Percentiles rank a stretch among this genome's conserved stretches.
These are phyloP conservation scores for Agrochola circellaris DNA, from an alignment of 2,888 invertebrate species.

Conservation along the genomic window DNA sequence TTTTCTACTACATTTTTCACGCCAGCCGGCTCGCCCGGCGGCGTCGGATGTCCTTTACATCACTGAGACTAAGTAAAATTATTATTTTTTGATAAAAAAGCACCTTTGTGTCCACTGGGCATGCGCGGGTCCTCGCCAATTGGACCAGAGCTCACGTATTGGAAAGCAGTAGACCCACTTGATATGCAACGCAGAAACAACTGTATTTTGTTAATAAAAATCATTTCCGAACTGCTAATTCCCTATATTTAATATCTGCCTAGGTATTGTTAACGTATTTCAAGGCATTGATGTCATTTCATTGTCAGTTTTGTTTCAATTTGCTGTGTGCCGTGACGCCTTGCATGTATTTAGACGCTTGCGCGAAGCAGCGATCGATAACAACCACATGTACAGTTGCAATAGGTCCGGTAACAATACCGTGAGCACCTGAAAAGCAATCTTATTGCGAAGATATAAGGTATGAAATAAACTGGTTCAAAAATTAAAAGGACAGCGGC, in stretches of 20 bases:
- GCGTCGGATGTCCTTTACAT: slow-evolving; percentile 79
- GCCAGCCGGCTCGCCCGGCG: slow-evolving; percentile 84
- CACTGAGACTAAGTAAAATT: slow-evolving; percentile 82
- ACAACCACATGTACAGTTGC: slow-evolving; percentile 67
- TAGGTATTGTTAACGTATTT: slow-evolving; percentile 21
- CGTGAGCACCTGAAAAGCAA: slow-evolving; percentile 39
- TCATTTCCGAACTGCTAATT: slow-evolving; percentile 13
- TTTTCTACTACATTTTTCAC: slow-evolving; percentile 75
- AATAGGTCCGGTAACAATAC: slow-evolving; percentile 57
- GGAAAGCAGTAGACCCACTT: slow-evolving; percentile 66
- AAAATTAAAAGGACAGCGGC: slow-evolving; percentile 52
- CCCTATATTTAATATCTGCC: background rate
- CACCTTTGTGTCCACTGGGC: slow-evolving; percentile 73
- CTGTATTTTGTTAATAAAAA: slow-evolving; percentile 57
- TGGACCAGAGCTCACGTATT: slow-evolving; percentile 81
- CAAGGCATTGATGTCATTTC: slow-evolving; percentile 20
- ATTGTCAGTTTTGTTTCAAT: slow-evolving; percentile 37
- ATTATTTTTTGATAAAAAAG: slow-evolving; percentile 77
- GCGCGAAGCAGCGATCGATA: slow-evolving; percentile 86
- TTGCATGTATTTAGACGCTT: slow-evolving; percentile 78
- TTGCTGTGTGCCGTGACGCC: slow-evolving; percentile 46
- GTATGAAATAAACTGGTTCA: slow-evolving; percentile 58
- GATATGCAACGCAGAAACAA: slow-evolving; percentile 68
- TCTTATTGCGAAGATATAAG: slow-evolving; percentile 58
- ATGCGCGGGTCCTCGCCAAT: slow-evolving; percentile 86